phyloP scores from a whole-genome alignment of 2,888 invertebrate genomes.

The Muscina levida region DNA sequence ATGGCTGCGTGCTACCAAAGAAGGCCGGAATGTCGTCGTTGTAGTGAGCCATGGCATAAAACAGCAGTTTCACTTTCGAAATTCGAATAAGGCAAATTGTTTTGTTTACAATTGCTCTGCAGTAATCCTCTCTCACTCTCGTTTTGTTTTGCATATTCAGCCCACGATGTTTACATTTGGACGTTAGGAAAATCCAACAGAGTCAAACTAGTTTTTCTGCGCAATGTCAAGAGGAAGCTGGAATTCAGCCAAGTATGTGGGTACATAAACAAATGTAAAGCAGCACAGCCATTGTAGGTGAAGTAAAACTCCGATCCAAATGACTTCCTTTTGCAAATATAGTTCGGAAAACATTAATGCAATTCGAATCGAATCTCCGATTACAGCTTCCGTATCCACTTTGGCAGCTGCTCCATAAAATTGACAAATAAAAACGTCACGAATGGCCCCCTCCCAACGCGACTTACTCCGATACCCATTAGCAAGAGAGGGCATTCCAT shows the following conservation, averaged over 20 bases:
- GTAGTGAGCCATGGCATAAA: conserved; percentile 6
- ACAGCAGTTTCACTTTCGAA: conserved; percentile 60
- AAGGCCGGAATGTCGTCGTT: background rate
- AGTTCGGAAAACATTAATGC: background rate
- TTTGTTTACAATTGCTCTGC: conserved; percentile 22
- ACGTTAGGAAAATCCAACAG: too few relatives aligned
- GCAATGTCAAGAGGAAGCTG: conserved; percentile 57
- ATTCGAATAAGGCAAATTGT: conserved; percentile 52
- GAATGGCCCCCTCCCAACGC: too few relatives aligned
- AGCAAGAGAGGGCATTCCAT: too few relatives aligned
- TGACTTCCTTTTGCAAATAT: background rate
- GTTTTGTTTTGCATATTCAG: conserved; percentile 23
- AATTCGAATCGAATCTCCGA: conserved; percentile 12
- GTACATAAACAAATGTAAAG: conserved; percentile 30
- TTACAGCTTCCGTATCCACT: background rate
- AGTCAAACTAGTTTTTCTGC: conserved; percentile 20
- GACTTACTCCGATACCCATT: too few relatives aligned
- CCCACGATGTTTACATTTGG: background rate
- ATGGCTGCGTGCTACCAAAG: conserved; percentile 24
- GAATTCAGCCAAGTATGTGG: conserved; percentile 26
- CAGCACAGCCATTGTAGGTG: conserved; percentile 6
- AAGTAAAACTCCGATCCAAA: background rate
- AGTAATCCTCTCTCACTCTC: conserved; percentile 22
- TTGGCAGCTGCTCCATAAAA: background rate
- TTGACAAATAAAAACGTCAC: conserved; percentile 4